Evolutionary conservation across 1,140 invertebrate species (phyloP), one percentile per base, ranked within the genome.

Genomic region (Lasioglossum baleicum): DNA sequence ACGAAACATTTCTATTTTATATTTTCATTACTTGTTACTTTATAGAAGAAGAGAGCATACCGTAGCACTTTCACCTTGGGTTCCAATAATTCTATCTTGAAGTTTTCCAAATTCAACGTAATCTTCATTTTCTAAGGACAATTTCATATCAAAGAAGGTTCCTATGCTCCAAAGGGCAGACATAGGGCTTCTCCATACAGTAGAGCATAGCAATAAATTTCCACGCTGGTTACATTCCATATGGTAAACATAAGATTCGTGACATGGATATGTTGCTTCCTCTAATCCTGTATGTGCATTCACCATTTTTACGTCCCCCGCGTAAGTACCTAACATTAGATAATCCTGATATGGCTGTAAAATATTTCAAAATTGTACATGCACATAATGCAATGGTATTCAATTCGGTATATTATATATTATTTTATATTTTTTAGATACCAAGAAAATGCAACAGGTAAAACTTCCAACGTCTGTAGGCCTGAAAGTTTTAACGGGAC

Each of bases 51-150:
- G 60, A 66, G n/a, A 60, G 48, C 74, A 93, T 92, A 96, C 95
- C 80, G 94, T 94, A 71, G 96, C 96, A 66, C 94, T 95, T 93
- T 97, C 96, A 40, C 94, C 95, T 91, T 96, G 96, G 0, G 97
- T 98, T 78, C 96, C 96, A 81, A 99, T 95, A 75, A 98, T 95
- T 89, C 96, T 95, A 85, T 99, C 97, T 91, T 98, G 97, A 65
- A 96, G 90, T 92, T 99, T 98, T 87, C 97, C 97, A 92, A 99
- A 99, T 90, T 99, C 98, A 8, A 98, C 96, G 90, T 98, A 96
- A 84, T 97, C 96, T 83, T 99, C 98, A 64, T 97, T 96, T 84
- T 96, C 94, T 81, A 98, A 95, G 42, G 95, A 91, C 82, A 95
- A 94, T 94, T 95, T 96, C 85, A 96, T 94, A 76, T 96, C 95